Evolutionary conservation across 2,797 vertebrate genomes (phyloP).

Genomic region (Cossypha heuglini): DNA sequence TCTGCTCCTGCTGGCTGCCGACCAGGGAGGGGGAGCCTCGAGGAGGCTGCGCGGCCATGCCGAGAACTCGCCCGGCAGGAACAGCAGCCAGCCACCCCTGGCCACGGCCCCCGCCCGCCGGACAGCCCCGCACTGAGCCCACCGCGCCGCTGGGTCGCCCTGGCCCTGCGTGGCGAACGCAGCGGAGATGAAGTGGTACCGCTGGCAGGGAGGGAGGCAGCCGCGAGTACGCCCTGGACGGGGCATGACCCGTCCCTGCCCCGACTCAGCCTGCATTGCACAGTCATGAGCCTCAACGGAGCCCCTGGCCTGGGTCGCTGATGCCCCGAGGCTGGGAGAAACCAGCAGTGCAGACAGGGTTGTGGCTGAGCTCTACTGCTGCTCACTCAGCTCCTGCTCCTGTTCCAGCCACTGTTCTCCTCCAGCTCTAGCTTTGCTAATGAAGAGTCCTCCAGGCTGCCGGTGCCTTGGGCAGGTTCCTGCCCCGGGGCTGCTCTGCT

Average conservation of each 20-base stretch:
- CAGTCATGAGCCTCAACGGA: fast-evolving
- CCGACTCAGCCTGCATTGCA: fast-evolving
- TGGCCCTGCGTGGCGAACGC: fast-evolving
- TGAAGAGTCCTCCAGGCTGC: not conserved
- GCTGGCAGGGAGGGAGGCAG: fast-evolving
- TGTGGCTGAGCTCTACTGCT: not conserved
- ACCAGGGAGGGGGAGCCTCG: slow-evolving; percentile 63
- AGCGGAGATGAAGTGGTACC: fast-evolving
- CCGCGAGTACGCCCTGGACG: fast-evolving
- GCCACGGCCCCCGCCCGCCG: not conserved
- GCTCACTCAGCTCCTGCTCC: not conserved
- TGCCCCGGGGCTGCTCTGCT: fast-evolving
- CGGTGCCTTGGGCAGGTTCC: not conserved
- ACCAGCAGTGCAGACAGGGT: fast-evolving
- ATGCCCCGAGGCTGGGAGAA: not conserved
- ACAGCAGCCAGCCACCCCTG: not conserved
- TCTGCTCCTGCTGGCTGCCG: slow-evolving; percentile 56
- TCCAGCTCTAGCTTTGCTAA: not conserved
- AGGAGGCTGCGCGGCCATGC: not conserved
- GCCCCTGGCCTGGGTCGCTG: not conserved
- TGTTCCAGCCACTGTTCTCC: not conserved
- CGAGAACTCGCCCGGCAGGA: slow-evolving; percentile 46
- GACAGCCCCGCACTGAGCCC: not conserved
- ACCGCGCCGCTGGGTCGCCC: fast-evolving
- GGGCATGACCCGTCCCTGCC: not conserved